Base-by-base conservation (phyloP, 2,888 invertebrate genomes). In the Lysandra bellargus region DNA sequence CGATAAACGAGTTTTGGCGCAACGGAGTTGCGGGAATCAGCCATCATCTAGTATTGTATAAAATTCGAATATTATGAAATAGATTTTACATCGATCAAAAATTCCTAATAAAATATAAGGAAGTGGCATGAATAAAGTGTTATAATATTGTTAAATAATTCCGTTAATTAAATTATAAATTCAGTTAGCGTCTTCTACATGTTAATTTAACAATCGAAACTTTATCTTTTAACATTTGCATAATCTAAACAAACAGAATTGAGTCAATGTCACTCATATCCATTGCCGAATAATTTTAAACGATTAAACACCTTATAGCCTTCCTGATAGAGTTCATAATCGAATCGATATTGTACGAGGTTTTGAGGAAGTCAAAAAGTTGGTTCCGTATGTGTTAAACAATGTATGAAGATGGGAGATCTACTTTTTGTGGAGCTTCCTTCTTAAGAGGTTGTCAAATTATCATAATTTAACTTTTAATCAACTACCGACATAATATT, bases 151-250 rank as follows among this genome's bases (percentile, higher is more conserved):
- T 61, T 23, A 44, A 49, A 49, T 2, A 5, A 75, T 75, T 49
- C 49, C 6, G 23, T 75, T 49, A 49, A 75, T 49, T 75, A 49
- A 44, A 49, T 75, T 49, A 75, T 44, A 30, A 64, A 64, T 64
- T 64, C 30, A 64, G 64, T 64, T 12, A 64, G 37, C 57, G 30
- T 76, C 57, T 57, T 57, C 57, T 5, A 75, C 49, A 76, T 76
- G 76, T 76, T 76, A 76, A 76, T 76, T 76, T 76, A 75, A 75
- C 40, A 44, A 74, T 75, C 33, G 23, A 74, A 44, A 75, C 30
- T 75, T 49, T 12, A 75, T 30, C 23, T 53, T 17, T 49, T 57
- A 76, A 76, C 75, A 76, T 76, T 76, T 76, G 33, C 76, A 76
- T 75, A 75, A 75, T 76, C 76, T 33, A 57, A 57, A 76, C 57